A percentile compares a stretch with the other conserved stretches of the same genome.
Conservation (phyloP, 2,797 vertebrate genomes). For the Dendrocincla tyrannina region DNA sequence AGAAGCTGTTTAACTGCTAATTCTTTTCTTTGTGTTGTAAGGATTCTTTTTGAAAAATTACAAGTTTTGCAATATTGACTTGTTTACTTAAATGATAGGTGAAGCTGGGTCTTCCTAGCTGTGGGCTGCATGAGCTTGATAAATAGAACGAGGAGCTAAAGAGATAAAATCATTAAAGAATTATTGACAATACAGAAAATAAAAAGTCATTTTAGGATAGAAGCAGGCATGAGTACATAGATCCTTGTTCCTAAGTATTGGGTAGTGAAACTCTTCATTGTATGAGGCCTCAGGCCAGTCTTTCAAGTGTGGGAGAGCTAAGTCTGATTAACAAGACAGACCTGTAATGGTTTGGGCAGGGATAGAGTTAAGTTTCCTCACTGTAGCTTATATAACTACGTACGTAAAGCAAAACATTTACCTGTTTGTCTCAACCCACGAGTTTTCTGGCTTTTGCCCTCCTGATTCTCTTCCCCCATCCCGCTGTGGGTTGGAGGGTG, state of each 20-base stretch:
- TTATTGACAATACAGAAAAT: background rate
- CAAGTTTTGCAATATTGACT: background rate
- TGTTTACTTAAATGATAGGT: background rate
- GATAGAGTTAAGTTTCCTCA: background rate
- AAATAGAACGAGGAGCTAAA: background rate
- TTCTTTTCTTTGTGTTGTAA: background rate
- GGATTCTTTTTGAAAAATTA: background rate
- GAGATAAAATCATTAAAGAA: background rate
- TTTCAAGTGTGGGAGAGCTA: background rate
- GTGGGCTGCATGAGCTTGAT: background rate
- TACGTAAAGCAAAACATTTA: background rate
- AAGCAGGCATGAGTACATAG: background rate
- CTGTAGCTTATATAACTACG: background rate
- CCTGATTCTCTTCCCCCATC: background rate
- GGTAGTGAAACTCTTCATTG: background rate
- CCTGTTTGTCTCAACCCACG: accelerated
- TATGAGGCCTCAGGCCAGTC: background rate
- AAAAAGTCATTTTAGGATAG: background rate
- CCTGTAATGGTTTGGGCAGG: background rate
- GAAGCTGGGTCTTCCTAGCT: background rate
- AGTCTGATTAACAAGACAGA: background rate
- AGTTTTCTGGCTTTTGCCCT: background rate
- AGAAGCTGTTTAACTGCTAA: background rate
- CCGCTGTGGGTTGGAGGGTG: background rate
- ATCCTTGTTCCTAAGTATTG: background rate